Evolutionary conservation across 92 coral and sea anemone genomes (phyloP), one percentile per base, ranked within the genome.

Genomic region (Zoanthus sociatus): DNA sequence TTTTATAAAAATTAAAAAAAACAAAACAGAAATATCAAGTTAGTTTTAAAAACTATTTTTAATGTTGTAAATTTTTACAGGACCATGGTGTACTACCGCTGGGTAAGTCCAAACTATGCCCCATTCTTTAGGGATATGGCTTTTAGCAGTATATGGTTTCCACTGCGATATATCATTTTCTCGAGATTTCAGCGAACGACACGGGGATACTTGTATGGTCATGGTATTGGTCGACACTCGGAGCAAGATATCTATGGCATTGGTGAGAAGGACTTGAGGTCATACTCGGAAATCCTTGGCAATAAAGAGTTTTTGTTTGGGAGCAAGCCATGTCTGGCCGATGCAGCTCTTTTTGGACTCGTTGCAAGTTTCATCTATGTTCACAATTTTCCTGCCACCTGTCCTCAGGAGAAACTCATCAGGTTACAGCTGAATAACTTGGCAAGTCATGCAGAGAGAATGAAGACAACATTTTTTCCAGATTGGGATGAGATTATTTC

Each of bases 141-240:
- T n/a, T 66, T 90, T 0, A 73, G 85, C 11, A 9, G 1, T 0
- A 1, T 79, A 56, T 91, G 93, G 32, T 30, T 44, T 63, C 97
- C 95, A 8, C 54, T 94, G 17, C 82, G 85, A 46, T 63, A 76
- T 58, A 6, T 88, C 18, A 8, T 84, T 44, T 92, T 89, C 47
- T 79, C 91, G 92, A 16, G 53, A 15, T 3, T 75, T 6, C 92
- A 71, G 63, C 71, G 88, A n/a, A 53, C 16, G 67, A 37, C 79
- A 73, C 17, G 31, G 7, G 88, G 53, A 9, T 78, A 50, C 71
- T 87, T 94, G 6, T 71, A 90, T 73, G 90, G 92, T 21, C 97
- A 94, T 82, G 97, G 97, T 3, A 94, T 94, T 9, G 97, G 97
- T 5, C 89, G 97, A 14, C 97, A 92, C 79, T 71, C 95, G 42